Percentiles rank a stretch among this genome's conserved stretches.
Evolutionary conservation across 1,140 invertebrate species (phyloP).

Genomic region (Drosophila serrata): DNA sequence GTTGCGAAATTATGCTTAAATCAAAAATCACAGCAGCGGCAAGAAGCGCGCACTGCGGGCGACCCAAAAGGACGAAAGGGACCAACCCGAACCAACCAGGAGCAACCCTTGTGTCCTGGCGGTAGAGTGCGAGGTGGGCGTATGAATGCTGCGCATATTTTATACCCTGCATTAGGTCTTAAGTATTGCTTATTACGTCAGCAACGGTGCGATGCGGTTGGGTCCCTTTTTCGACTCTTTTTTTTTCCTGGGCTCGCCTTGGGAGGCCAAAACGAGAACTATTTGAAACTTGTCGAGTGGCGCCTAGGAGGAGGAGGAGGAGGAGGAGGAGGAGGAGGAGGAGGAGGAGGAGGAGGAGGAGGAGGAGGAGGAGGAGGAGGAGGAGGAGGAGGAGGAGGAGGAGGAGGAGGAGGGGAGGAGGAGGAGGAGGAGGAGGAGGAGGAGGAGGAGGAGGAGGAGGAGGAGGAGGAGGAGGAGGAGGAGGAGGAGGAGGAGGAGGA

Average conservation of each 20-base stretch:
- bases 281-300: constrained; percentile 36
- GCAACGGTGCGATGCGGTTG: constrained; percentile 17
- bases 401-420: background rate
- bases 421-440: background rate
- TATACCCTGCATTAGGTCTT: constrained; percentile 81
- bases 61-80: constrained; percentile 22
- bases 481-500: background rate
- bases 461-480: background rate
- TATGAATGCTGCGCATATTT: constrained; percentile 75
- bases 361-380: background rate
- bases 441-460: background rate
- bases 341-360: background rate
- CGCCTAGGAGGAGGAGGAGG: background rate
- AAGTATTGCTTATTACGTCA: constrained; percentile 79
- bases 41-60: constrained; percentile 54
- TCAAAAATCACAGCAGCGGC: constrained; percentile 78
- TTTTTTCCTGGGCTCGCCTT: constrained; percentile 18
- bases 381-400: background rate
- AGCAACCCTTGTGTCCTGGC: constrained; percentile 48
- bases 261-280: constrained; percentile 13
- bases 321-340: background rate
- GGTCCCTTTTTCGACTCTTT: constrained; percentile 32
- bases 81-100: constrained; percentile 16
- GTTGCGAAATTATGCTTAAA: constrained; percentile 83
- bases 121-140: constrained; percentile 9